These are phyloP conservation scores for Dinocampus coccinellae DNA, from an alignment of 2,888 invertebrate genomes.

Conservation along the genomic window DNA sequence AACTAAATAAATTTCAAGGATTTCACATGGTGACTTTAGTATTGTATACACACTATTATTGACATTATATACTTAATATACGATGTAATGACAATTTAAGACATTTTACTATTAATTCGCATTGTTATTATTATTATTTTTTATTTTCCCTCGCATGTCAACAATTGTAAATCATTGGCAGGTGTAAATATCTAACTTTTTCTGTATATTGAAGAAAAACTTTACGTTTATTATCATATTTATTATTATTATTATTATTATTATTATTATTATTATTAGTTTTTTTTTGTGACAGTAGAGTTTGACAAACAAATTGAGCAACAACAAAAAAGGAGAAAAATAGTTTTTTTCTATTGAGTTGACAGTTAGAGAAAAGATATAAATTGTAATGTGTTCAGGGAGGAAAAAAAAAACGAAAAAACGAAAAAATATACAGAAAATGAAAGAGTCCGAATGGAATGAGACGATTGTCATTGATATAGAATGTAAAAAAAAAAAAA, in stretches of 20 bases:
- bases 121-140: no score
- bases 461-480: not conserved
- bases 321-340: not conserved
- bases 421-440: not conserved
- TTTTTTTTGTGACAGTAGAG: not conserved
- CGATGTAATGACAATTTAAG: no score
- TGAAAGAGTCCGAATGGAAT: not conserved
- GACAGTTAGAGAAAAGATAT: not conserved
- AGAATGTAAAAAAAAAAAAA: not conserved
- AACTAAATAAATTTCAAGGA: not conserved
- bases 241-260: no score
- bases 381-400: not conserved
- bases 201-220: no score
- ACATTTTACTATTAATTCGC: no score
- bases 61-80: no score
- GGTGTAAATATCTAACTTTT: no score
- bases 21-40: not conserved
- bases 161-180: no score
- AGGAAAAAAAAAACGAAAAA: not conserved
- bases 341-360: not conserved
- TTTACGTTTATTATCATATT: no score
- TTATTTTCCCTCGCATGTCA: no score
- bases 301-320: not conserved
- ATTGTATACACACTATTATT: no score
- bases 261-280: not conserved